Evolutionary conservation across 2,888 invertebrate species (phyloP).

Genomic region (Piscicola geometra): DNA sequence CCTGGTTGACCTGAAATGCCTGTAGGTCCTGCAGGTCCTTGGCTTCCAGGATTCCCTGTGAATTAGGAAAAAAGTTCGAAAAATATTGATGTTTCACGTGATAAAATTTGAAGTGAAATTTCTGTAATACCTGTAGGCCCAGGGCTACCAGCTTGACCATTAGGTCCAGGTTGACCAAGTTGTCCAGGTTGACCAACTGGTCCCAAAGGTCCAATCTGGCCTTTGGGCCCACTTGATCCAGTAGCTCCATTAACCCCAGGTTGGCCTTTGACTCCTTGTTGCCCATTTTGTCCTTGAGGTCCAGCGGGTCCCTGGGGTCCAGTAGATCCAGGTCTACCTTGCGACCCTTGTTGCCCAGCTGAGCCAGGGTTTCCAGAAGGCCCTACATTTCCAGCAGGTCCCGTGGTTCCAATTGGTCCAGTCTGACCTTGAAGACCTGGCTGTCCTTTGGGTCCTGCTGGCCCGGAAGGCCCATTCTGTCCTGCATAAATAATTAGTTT

Average conservation of each 20-base stretch:
- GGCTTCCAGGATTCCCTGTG: background rate
- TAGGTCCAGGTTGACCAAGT: constrained; percentile 10
- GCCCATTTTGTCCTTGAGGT: constrained; percentile 7
- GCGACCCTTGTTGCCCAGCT: background rate
- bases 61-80: background rate
- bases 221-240: constrained; percentile 13
- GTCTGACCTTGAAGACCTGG: background rate
- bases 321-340: background rate
- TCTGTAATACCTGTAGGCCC: background rate
- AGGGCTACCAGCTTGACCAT: background rate
- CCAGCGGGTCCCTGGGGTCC: constrained; percentile 29
- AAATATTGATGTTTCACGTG: background rate
- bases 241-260: constrained; percentile 1
- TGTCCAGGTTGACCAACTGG: constrained; percentile 6
- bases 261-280: constrained; percentile 3
- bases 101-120: background rate
- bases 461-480: background rate
- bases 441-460: constrained; percentile 17
- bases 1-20: constrained; percentile 4
- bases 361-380: background rate
- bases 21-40: constrained; percentile 6
- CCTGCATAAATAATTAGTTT: no score
- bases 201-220: constrained; percentile 8
- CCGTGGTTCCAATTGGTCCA: constrained; percentile 44
- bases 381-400: constrained; percentile 46